phyloP scores from a whole-genome alignment of 2,113 vertebrate genomes.

The Phodopus roborovskii region DNA sequence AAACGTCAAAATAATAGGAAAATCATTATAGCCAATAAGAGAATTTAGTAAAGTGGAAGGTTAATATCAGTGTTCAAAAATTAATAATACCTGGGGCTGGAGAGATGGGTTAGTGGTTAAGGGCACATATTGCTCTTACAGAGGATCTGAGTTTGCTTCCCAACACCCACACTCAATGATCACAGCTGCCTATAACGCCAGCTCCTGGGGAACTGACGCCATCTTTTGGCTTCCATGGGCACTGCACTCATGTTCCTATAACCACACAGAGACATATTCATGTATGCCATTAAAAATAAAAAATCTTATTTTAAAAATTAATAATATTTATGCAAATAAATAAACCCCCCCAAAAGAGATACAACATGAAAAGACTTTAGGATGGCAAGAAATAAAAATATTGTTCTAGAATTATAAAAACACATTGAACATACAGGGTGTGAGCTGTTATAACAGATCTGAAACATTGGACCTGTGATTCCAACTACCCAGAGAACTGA shows the following conservation, averaged over 20 bases:
- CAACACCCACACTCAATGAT: too few species aligned
- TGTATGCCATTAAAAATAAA: not conserved
- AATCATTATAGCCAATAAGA: not conserved
- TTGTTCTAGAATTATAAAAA: not conserved
- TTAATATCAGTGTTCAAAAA: not conserved
- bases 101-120: not conserved
- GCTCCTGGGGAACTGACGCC: not conserved
- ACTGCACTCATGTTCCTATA: not conserved
- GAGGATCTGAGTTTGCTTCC: not conserved
- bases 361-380: not conserved
- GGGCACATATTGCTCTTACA: not conserved
- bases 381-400: not conserved
- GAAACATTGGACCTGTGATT: not conserved
- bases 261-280: not conserved
- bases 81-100: not conserved
- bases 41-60: not conserved
- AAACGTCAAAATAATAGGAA: constrained; percentile 16
- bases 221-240: not conserved
- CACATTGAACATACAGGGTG: not conserved
- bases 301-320: not conserved
- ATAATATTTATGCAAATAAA: not conserved
- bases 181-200: not conserved
- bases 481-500: not conserved
- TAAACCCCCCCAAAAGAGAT: not conserved
- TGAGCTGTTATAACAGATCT: not conserved